Evolutionary conservation across 2,797 vertebrate genomes (phyloP).

Genomic region (Acanthurus leucopareius): DNA sequence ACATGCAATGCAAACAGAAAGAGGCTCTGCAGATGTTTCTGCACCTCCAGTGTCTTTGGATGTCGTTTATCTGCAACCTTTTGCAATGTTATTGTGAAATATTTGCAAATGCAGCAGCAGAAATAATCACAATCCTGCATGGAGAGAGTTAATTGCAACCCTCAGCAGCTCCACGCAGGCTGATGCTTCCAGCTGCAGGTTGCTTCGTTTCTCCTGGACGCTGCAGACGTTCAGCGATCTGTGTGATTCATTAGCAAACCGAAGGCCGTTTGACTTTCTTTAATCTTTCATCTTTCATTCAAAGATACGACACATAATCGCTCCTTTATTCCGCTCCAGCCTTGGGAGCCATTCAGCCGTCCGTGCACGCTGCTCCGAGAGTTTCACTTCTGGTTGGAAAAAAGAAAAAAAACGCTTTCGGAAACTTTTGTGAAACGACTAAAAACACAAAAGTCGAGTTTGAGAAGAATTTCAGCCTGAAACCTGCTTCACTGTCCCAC

Average conservation of each 20-base stretch:
- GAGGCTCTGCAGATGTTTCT: not conserved
- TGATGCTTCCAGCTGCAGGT: not conserved
- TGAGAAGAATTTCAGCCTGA: not conserved
- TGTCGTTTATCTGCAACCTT: too few species aligned
- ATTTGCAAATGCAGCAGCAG: not conserved
- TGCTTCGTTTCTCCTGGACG: not conserved
- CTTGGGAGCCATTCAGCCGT: not conserved
- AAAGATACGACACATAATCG: not conserved
- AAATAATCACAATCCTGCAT: not conserved
- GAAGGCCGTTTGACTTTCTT: conserved; percentile 7
- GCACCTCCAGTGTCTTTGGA: not conserved
- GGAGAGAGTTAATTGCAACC: conserved; percentile 7
- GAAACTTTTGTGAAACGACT: not conserved
- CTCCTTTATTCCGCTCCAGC: not conserved
- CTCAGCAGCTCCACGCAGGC: not conserved
- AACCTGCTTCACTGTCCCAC: conserved; percentile 5
- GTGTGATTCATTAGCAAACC: not conserved
- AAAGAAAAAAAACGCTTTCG: not conserved
- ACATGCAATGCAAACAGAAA: not conserved
- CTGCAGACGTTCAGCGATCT: not conserved
- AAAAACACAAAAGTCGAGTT: not conserved
- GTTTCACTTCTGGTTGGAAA: not conserved
- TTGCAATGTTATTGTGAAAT: not conserved
- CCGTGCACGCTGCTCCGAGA: not conserved
- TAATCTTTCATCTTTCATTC: conserved; percentile 9